Conservation (phyloP, 2,888 invertebrate genomes). For the Lasioglossum calceatum region DNA sequence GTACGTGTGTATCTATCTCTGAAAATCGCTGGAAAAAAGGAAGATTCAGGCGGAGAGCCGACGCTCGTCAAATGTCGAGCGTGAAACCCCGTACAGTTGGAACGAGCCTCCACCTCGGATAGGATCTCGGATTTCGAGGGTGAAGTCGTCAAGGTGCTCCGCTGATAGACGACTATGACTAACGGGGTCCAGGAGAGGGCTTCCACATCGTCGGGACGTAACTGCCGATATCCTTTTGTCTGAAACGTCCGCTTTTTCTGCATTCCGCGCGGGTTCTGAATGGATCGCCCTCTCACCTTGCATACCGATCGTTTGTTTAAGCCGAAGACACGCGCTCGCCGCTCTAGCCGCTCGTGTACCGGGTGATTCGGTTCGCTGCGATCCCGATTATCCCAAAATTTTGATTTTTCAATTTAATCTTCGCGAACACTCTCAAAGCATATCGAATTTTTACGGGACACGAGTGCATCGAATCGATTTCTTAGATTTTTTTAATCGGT, state of each 20-base stretch:
- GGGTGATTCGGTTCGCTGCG: neutral
- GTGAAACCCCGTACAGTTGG: neutral
- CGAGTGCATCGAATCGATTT: too few species aligned
- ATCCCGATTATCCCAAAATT: neutral
- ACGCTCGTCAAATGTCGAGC: neutral
- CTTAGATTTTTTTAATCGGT: too few species aligned
- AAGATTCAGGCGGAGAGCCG: neutral
- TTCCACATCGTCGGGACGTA: conserved; percentile 32
- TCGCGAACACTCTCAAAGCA: too few species aligned
- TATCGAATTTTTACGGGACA: too few species aligned
- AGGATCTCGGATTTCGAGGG: conserved; percentile 37
- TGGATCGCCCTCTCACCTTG: conserved; percentile 53
- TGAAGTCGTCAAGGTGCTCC: conserved; percentile 21
- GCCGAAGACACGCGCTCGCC: conserved; percentile 28
- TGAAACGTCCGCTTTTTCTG: conserved; percentile 52
- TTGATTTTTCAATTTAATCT: too few species aligned
- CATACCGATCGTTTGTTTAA: conserved; percentile 59
- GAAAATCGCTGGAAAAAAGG: conserved; percentile 1
- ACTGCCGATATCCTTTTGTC: conserved; percentile 46
- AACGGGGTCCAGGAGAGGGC: conserved; percentile 38
- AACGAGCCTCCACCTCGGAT: conserved; percentile 8
- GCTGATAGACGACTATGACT: conserved; percentile 27
- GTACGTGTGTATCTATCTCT: neutral
- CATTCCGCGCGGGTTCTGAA: conserved; percentile 41
- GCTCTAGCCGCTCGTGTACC: neutral